Percentiles rank a stretch among this genome's conserved stretches.
Conservation (phyloP, 2,113 vertebrate species). For the Aptenodytes forsteri region DNA sequence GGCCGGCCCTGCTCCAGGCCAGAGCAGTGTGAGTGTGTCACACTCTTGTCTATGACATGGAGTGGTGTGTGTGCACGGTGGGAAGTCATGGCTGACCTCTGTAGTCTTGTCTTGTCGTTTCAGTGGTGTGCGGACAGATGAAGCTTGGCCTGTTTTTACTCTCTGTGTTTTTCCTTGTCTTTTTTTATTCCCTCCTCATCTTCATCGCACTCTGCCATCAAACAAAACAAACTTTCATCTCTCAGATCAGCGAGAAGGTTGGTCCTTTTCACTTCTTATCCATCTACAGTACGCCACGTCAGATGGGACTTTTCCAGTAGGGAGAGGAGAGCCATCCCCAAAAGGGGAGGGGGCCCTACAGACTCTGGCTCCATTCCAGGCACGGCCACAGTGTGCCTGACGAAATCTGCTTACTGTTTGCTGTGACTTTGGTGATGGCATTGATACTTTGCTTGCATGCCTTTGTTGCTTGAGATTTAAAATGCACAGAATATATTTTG, state of each 20-base stretch:
- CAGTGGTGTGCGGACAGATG: conserved; percentile 86
- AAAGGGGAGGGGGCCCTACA: conserved; percentile 63
- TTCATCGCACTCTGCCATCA: conserved; percentile 93
- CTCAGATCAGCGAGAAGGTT: conserved; percentile 99
- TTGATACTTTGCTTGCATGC: conserved; percentile 63
- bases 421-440: conserved; percentile 62
- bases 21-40: accelerated
- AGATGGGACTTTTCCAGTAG: conserved; percentile 82
- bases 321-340: conserved; percentile 75
- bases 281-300: conserved; percentile 82
- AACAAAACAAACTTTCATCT: conserved; percentile 92
- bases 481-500: conserved; percentile 26
- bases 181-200: conserved; percentile 90
- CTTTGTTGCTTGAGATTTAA: conserved; percentile 47
- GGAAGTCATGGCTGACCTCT: conserved; percentile 63
- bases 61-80: conserved; percentile 35
- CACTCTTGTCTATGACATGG: neutral
- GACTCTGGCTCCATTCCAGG: conserved; percentile 67
- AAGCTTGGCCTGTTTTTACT: conserved; percentile 99
- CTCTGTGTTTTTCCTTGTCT: conserved; percentile 98
- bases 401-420: conserved; percentile 60
- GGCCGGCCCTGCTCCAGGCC: neutral
- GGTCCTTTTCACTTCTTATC: conserved; percentile 93
- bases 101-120: conserved; percentile 80
- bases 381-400: conserved; percentile 58